Evolutionary conservation across 2,797 vertebrate genomes (phyloP).

Genomic region (Chrosomus eos): DNA sequence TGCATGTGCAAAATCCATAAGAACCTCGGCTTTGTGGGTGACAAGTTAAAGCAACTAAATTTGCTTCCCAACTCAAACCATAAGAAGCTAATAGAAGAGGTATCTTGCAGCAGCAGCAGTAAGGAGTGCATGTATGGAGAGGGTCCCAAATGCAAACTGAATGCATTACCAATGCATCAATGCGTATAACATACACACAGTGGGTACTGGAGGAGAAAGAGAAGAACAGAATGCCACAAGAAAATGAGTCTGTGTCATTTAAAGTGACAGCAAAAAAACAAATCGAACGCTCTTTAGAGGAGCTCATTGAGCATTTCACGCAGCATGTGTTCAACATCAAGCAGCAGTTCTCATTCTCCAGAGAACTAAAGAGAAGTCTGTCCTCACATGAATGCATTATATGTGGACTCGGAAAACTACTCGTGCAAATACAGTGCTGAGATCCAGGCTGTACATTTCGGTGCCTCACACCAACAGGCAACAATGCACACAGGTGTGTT

Average conservation of each 20-base stretch:
- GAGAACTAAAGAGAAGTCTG: too few relatives aligned
- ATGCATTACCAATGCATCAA: neutral
- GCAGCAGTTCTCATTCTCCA: too few relatives aligned
- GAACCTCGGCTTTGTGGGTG: neutral
- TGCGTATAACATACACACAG: neutral
- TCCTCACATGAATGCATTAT: too few relatives aligned
- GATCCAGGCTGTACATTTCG: neutral
- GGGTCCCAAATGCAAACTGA: slow-evolving; percentile 44
- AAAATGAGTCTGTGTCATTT: neutral
- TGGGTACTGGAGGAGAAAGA: neutral
- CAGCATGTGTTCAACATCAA: too few relatives aligned
- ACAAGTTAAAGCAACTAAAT: neutral
- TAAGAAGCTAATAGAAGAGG: slow-evolving; percentile 43
- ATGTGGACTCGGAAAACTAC: too few relatives aligned
- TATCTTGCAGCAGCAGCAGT: slow-evolving; percentile 43
- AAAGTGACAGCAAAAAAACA: neutral
- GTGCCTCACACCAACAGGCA: slow-evolving; percentile 19
- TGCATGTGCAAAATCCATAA: slow-evolving; percentile 33
- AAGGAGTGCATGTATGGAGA: slow-evolving; percentile 44
- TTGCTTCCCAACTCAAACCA: neutral
- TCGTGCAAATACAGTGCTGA: too few relatives aligned
- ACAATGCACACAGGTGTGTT: slow-evolving; percentile 27
- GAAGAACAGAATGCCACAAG: neutral
- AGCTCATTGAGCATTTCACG: neutral
- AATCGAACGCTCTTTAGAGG: neutral